These are phyloP conservation scores for Eulemur rufifrons DNA, from an alignment of 2,113 vertebrate genomes.

Conservation along the genomic window DNA sequence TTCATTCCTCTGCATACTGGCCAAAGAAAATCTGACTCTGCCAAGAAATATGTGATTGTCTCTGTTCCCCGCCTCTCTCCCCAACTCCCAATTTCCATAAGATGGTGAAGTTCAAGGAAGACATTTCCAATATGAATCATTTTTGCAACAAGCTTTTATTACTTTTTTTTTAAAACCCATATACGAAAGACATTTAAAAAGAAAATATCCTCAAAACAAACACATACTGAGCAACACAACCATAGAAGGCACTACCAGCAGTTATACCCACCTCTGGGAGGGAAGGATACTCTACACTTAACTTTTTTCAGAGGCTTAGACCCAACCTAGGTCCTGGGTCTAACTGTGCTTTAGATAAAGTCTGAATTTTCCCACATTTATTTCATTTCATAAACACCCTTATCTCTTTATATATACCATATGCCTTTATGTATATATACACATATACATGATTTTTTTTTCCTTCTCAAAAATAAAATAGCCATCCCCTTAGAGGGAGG, in stretches of 20 bases:
- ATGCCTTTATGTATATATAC: conserved; percentile 48
- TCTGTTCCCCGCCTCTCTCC: not conserved
- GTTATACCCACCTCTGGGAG: conserved; percentile 61
- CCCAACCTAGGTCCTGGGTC: conserved; percentile 42
- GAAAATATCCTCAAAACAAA: conserved; percentile 65
- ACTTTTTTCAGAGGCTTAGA: not conserved
- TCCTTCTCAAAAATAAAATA: conserved; percentile 73
- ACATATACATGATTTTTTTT: conserved; percentile 26
- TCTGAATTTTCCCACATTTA: conserved; percentile 6
- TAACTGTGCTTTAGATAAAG: conserved; percentile 57
- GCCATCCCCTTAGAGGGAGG: conserved; percentile 72
- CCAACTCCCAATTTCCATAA: not conserved
- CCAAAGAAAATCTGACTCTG: not conserved
- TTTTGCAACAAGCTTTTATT: conserved; percentile 83
- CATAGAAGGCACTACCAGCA: conserved; percentile 85
- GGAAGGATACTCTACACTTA: not conserved
- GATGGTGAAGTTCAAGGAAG: not conserved
- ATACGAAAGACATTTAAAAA: conserved; percentile 72
- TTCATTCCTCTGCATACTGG: not conserved
- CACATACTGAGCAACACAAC: conserved; percentile 65
- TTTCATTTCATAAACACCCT: conserved; percentile 52
- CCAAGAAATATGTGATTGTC: not conserved
- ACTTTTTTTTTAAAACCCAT: conserved; percentile 76
- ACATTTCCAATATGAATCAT: conserved; percentile 74
- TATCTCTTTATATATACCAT: conserved; percentile 62